phyloP scores from a whole-genome alignment of 2,797 vertebrate genomes.

The Petrocephalus schoutedeni region DNA sequence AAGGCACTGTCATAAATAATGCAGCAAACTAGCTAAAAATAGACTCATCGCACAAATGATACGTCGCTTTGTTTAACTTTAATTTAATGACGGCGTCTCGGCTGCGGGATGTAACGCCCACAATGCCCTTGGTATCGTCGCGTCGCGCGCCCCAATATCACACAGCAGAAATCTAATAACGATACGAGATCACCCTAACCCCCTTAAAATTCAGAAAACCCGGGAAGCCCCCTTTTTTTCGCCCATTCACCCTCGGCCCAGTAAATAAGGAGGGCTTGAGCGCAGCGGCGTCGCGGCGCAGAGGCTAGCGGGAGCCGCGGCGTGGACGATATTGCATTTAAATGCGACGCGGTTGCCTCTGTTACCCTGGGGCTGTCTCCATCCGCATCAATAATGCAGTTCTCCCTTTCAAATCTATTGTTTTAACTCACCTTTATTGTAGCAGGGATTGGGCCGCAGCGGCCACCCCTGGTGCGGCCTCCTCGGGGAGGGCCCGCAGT shows the following conservation, averaged over 20 bases:
- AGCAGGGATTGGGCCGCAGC: background rate
- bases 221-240: constrained; percentile 24
- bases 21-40: background rate
- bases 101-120: background rate
- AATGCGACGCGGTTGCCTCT: constrained; percentile 60
- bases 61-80: background rate
- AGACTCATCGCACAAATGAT: background rate
- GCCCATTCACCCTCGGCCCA: constrained; percentile 27
- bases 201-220: constrained; percentile 33
- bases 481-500: background rate
- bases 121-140: background rate
- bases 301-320: constrained; percentile 35
- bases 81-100: background rate
- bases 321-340: constrained; percentile 50
- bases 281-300: constrained; percentile 35
- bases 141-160: constrained; percentile 21
- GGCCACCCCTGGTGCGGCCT: background rate
- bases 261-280: constrained; percentile 34
- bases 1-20: background rate
- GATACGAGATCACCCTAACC: constrained; percentile 25
- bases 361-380: constrained; percentile 52
- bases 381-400: constrained; percentile 67
- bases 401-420: constrained; percentile 69
- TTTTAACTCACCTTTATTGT: constrained; percentile 61
- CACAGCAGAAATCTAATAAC: constrained; percentile 32